Base-by-base conservation (phyloP, 2,113 vertebrate species). In the Bostrychus sinensis region DNA sequence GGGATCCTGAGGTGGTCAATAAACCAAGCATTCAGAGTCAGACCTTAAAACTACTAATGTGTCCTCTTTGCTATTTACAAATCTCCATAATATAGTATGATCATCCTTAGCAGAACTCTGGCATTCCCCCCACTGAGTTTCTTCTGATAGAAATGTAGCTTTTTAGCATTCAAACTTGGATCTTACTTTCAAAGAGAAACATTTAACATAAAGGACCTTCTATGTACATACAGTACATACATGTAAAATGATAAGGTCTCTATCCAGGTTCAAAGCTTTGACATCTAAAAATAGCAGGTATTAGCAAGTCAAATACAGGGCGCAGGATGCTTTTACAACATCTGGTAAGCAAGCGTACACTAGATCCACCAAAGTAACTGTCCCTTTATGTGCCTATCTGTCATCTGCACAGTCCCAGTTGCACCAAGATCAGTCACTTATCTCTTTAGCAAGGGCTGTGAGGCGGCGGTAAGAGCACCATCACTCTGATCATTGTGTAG, bases 401-500 rank as follows among this genome's bases (percentile, higher is more conserved):
- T 80, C 77, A 79, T 65, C 54, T 59, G 53, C 48, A 57, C 48
- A 11, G 55, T 70, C 64, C 50, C 63, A 68, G 67, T 68, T 22
- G 32, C 58, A 56, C 73, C 38, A 12, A 72, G 70, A 83, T 82
- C 75, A 74, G 56, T 65, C 71, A 64, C 79, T 82, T 75, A 78
- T 82, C 62, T 72, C 67, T 74, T 84, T 66, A 79, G 69, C 25
- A 48, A 0, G 57, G 68, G 66, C 77, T 74, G 53, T 61, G 56
- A 76, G 72, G 72, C 73, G 14, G 65, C 56, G 22, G 43, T 45
- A 64, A 68, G 48, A 71, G 69, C 41, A 10, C 23, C 75, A 68
- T 79, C 70, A 61, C 68, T 86, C 72, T 82, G 78, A 83, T 88
- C 82, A 78, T 59, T 77, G 73, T 67, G 62, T 70, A 54, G 45